Conservation (phyloP, 2,888 invertebrate species). For the Dolichopus griseipennis region DNA sequence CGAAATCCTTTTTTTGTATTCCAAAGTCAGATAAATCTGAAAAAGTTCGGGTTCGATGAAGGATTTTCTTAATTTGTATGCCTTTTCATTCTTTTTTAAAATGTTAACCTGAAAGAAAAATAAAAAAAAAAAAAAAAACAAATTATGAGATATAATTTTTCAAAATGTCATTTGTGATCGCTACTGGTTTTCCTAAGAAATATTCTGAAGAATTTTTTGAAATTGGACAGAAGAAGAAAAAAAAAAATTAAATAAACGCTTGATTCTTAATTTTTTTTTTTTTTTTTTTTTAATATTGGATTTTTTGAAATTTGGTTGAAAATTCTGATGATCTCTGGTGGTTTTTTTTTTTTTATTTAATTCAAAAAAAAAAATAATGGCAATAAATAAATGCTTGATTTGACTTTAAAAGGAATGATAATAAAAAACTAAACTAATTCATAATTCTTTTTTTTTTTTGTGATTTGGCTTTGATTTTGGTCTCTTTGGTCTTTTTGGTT, state of each 20-base stretch:
- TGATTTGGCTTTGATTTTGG: too few species aligned
- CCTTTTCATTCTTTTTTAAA: slow-evolving; percentile 9
- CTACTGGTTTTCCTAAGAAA: slow-evolving; percentile 29
- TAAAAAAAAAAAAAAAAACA: background rate
- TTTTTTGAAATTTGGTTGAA: slow-evolving; percentile 5
- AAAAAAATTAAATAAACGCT: too few species aligned
- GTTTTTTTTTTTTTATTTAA: background rate
- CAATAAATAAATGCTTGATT: background rate
- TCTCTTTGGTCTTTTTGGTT: too few species aligned
- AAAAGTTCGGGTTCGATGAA: slow-evolving; percentile 8
- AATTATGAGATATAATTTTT: slow-evolving; percentile 28
- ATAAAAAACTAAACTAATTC: too few species aligned
- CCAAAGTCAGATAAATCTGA: background rate
- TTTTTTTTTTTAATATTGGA: slow-evolving; percentile 15
- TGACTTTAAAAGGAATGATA: too few species aligned
- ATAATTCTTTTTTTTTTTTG: too few species aligned
- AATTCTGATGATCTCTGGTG: background rate
- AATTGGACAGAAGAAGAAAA: too few species aligned
- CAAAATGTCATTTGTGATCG: slow-evolving; percentile 25
- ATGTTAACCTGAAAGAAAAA: too few species aligned
- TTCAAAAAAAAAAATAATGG: background rate
- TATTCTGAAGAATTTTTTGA: slow-evolving; percentile 7
- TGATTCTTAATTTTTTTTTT: slow-evolving; percentile 13
- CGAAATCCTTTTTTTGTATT: slow-evolving; percentile 17
- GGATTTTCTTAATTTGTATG: slow-evolving; percentile 14